Evolutionary conservation across 1,140 invertebrate species (phyloP).

Genomic region (Pogonus chalceus): DNA sequence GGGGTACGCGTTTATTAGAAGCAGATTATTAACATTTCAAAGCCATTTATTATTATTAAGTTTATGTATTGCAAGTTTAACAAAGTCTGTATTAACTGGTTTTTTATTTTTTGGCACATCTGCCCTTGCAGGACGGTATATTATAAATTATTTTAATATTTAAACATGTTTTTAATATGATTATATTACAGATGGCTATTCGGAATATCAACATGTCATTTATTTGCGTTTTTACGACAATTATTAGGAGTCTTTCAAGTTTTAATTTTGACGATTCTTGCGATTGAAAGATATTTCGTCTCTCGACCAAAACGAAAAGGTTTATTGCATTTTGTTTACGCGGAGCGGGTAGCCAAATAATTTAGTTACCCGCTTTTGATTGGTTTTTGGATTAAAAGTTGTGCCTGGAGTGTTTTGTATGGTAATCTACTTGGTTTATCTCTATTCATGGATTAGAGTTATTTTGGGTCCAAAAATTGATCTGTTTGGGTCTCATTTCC

Average conservation of each 20-base stretch:
- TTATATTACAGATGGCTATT: conserved; percentile 39
- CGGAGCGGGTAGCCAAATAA: background rate
- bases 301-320: conserved; percentile 21
- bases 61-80: conserved; percentile 38
- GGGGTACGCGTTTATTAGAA: conserved; percentile 40
- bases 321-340: background rate
- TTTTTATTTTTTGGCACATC: conserved; percentile 41
- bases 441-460: too few species aligned
- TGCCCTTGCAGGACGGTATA: conserved; percentile 39
- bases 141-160: background rate
- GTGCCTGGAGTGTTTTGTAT: too few species aligned
- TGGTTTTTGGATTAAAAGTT: too few species aligned
- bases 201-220: conserved; percentile 37
- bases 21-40: conserved; percentile 38
- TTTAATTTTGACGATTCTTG: conserved; percentile 34
- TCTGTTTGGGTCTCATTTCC: too few species aligned
- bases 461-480: too few species aligned
- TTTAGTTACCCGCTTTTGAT: too few species aligned
- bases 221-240: conserved; percentile 42
- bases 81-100: conserved; percentile 35
- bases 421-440: too few species aligned
- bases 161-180: conserved; percentile 1
- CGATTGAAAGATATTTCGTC: conserved; percentile 38
- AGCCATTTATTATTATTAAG: conserved; percentile 41
- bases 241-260: conserved; percentile 43